Evolutionary conservation across 2,888 invertebrate species (phyloP).

Genomic region (Syrista parreyssii): DNA sequence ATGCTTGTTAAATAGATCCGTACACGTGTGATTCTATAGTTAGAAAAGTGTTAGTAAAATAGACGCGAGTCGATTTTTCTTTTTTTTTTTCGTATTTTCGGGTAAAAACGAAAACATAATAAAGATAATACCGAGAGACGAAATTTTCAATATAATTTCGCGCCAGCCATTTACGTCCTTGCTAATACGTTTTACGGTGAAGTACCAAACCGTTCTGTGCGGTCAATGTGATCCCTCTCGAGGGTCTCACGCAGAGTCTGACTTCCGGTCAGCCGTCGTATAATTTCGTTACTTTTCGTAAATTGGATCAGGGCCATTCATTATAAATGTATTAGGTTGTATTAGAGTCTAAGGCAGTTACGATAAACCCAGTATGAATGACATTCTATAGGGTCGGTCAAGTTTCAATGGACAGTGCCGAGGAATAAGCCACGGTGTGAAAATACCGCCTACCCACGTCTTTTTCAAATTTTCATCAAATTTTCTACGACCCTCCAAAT

Average conservation of each 20-base stretch:
- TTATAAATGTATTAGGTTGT: slow-evolving; percentile 52
- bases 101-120: too few relatives aligned
- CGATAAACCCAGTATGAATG: slow-evolving; percentile 8
- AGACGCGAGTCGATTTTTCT: too few relatives aligned
- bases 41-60: not conserved
- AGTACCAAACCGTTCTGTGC: not conserved
- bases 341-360: slow-evolving; percentile 34
- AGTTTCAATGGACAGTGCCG: slow-evolving; percentile 36
- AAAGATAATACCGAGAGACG: too few relatives aligned
- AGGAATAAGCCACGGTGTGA: slow-evolving; percentile 31
- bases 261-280: slow-evolving; percentile 57
- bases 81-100: too few relatives aligned
- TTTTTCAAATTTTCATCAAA: not conserved
- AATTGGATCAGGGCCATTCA: slow-evolving; percentile 58
- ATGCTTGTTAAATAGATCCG: slow-evolving; percentile 47
- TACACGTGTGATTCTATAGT: not conserved
- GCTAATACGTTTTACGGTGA: not conserved
- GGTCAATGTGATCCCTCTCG: slow-evolving; percentile 21
- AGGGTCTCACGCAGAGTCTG: slow-evolving; percentile 23
- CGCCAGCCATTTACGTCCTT: too few relatives aligned
- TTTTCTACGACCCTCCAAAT: not conserved
- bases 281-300: slow-evolving; percentile 54
- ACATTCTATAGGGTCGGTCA: slow-evolving; percentile 36
- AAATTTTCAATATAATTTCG: too few relatives aligned
- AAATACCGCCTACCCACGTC: slow-evolving; percentile 19